These are phyloP conservation scores for Entomyzon cyanotis DNA, from an alignment of 2,113 vertebrate species.

Conservation along the genomic window DNA sequence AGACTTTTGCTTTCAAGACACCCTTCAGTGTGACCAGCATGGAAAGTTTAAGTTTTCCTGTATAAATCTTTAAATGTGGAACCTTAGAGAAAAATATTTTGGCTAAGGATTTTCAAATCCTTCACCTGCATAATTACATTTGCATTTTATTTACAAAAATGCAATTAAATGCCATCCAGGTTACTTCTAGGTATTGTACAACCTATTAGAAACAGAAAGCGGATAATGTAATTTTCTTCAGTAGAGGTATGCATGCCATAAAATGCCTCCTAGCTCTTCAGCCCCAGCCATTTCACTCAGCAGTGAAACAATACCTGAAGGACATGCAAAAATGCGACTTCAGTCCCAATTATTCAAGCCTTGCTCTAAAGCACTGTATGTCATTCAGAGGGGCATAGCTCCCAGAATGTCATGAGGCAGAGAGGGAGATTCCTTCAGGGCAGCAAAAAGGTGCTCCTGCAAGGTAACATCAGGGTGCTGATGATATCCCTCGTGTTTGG, in stretches of 20 bases:
- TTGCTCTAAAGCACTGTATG: neutral
- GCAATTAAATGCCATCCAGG: neutral
- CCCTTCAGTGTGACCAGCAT: neutral
- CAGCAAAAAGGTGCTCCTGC: neutral
- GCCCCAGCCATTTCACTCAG: neutral
- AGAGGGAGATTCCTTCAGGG: neutral
- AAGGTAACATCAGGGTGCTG: neutral
- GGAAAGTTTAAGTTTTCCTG: neutral
- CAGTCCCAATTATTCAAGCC: neutral
- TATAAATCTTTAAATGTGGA: neutral
- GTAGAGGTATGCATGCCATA: neutral
- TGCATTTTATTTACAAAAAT: constrained; percentile 5
- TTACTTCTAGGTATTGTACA: neutral
- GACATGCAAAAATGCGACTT: neutral
- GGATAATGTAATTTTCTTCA: neutral
- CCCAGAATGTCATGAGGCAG: neutral
- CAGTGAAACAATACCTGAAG: neutral
- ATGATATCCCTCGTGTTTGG: neutral
- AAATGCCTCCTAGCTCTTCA: neutral
- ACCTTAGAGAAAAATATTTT: constrained; percentile 14
- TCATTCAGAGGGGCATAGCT: neutral
- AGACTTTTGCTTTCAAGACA: constrained; percentile 23
- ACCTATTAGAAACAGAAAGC: neutral
- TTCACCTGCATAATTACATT: neutral
- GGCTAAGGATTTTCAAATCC: neutral